phyloP scores from a whole-genome alignment of 2,113 vertebrate genomes.

The Condylura cristata region DNA sequence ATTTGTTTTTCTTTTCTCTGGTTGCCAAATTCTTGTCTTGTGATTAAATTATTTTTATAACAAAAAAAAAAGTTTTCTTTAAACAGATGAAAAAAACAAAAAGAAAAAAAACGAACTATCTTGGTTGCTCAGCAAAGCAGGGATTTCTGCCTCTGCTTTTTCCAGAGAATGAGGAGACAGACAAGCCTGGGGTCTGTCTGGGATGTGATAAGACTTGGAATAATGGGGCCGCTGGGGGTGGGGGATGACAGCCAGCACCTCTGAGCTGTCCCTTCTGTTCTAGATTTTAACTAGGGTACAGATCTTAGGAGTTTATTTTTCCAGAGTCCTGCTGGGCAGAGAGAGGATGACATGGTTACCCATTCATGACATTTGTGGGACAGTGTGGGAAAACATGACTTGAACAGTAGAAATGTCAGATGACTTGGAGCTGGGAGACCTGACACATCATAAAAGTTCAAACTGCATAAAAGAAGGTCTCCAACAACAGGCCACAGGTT shows the following conservation, averaged over 20 bases:
- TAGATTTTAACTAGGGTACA: background rate
- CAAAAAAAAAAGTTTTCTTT: conserved; percentile 23
- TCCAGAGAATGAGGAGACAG: background rate
- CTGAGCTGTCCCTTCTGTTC: background rate
- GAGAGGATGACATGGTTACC: background rate
- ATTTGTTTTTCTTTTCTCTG: conserved; percentile 37
- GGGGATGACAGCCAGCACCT: background rate
- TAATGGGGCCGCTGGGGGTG: background rate
- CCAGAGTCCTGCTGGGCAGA: background rate
- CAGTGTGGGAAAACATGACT: background rate
- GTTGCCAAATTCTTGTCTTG: conserved; percentile 73
- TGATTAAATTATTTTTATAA: conserved; percentile 71
- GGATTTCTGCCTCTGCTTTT: background rate
- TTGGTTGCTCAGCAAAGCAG: background rate
- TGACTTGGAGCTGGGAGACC: background rate
- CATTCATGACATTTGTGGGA: background rate
- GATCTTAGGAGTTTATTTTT: background rate
- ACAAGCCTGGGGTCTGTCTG: too few species aligned
- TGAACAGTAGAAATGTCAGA: background rate
- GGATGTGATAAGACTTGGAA: background rate
- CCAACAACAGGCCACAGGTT: background rate
- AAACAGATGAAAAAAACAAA: background rate
- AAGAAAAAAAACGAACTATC: background rate
- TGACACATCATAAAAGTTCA: background rate
- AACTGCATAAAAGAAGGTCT: background rate